Conservation (phyloP, 2,888 invertebrate species). For the Ptycholaimellus sp. region DNA sequence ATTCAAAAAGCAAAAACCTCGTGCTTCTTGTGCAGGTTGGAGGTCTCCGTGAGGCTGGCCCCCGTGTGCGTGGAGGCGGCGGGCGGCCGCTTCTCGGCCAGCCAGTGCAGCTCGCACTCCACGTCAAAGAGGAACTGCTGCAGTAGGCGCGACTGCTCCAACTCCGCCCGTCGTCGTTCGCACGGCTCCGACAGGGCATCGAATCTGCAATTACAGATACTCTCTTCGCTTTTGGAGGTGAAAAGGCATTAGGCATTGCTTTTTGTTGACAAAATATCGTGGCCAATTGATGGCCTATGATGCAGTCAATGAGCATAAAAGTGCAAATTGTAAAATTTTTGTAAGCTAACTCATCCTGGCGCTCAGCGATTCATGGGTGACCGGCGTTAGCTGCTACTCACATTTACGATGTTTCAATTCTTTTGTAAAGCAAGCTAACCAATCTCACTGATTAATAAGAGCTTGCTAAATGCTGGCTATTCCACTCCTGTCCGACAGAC, state of each 20-base stretch:
- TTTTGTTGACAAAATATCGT: no score
- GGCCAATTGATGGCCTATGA: no score
- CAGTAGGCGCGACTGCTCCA: conserved; percentile 65
- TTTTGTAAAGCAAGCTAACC: no score
- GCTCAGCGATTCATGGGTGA: no score
- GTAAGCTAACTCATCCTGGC: no score
- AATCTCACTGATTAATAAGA: no score
- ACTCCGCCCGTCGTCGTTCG: conserved; percentile 42
- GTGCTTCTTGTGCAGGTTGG: conserved; percentile 71
- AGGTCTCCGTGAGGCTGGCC: conserved; percentile 66
- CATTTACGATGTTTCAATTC: no score
- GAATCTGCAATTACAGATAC: conserved; percentile 30
- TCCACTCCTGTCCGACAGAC: no score
- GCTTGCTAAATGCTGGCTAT: no score
- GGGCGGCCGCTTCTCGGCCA: conserved; percentile 58
- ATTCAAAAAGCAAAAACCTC: conserved; percentile 27
- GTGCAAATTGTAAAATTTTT: no score
- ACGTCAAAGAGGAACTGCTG: conserved; percentile 83
- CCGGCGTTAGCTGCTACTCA: no score
- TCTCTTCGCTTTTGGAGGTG: background rate
- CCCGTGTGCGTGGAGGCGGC: conserved; percentile 48
- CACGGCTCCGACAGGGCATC: conserved; percentile 48
- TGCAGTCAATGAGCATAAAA: no score
- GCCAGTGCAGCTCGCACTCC: conserved; percentile 77
- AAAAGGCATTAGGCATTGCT: background rate